These are phyloP conservation scores for Chascanopsetta lugubris DNA, from an alignment of 2,113 vertebrate genomes.

Conservation along the genomic window DNA sequence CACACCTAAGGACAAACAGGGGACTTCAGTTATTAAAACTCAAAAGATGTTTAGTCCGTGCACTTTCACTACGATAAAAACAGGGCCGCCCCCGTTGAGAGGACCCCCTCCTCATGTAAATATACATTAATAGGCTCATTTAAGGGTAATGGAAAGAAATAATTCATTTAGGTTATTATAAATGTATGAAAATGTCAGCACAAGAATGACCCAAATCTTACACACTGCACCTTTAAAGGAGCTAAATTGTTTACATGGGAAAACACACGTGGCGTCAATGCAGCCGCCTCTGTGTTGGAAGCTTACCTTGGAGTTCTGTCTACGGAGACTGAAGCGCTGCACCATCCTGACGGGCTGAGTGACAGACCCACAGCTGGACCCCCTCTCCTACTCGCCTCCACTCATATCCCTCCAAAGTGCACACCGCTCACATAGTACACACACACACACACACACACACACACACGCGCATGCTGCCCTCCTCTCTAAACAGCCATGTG, in stretches of 20 bases:
- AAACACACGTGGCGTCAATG: slow-evolving; percentile 2
- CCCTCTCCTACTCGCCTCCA: slow-evolving; percentile 42
- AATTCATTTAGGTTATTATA: too few species aligned
- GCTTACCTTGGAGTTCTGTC: slow-evolving; percentile 83
- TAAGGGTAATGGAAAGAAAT: too few species aligned
- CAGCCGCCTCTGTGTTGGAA: slow-evolving; percentile 10
- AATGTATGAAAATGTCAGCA: too few species aligned
- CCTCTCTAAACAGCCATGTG: slow-evolving; percentile 60
- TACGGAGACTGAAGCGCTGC: slow-evolving; percentile 82
- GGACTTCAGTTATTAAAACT: too few species aligned
- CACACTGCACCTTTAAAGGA: slow-evolving; percentile 1
- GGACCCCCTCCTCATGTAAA: too few species aligned
- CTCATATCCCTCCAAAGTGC: slow-evolving; percentile 50
- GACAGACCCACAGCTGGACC: slow-evolving; percentile 56
- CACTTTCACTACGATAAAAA: too few species aligned
- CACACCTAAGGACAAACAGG: too few species aligned
- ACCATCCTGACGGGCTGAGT: slow-evolving; percentile 77
- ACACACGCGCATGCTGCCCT: slow-evolving; percentile 32
- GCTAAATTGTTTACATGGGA: slow-evolving; percentile 11
- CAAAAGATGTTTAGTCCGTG: too few species aligned
- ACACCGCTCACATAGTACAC: slow-evolving; percentile 44
- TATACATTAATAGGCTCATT: too few species aligned
- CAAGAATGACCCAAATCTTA: too few species aligned
- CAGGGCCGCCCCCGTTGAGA: too few species aligned
- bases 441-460: slow-evolving; percentile 20